Percentiles rank a stretch among this genome's conserved stretches.
Evolutionary conservation across 2,797 vertebrate genomes (phyloP).

Genomic region (Strix occidentalis): DNA sequence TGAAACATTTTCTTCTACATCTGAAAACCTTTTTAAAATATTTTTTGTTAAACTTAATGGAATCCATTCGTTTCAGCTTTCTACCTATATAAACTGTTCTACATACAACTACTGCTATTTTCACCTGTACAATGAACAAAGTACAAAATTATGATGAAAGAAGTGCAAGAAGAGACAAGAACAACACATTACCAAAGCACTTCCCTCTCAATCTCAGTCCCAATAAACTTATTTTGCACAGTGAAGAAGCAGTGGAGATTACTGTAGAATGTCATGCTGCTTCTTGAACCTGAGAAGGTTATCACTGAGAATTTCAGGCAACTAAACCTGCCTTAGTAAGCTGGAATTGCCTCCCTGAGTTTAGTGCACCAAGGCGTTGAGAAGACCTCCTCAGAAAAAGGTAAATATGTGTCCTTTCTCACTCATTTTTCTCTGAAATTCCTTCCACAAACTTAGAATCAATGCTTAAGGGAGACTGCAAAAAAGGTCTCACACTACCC

Average conservation of each 20-base stretch:
- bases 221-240: not conserved
- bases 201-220: not conserved
- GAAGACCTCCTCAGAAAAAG: not conserved
- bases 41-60: not conserved
- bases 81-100: not conserved
- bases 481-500: not conserved
- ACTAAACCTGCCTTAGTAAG: not conserved
- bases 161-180: not conserved
- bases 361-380: not conserved
- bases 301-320: not conserved
- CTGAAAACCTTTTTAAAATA: rapidly evolving
- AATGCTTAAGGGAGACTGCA: not conserved
- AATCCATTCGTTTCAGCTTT: not conserved
- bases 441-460: not conserved
- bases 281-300: not conserved
- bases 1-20: not conserved
- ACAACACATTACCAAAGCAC: not conserved
- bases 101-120: not conserved
- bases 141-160: not conserved
- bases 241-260: not conserved
- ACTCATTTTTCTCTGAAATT: not conserved
- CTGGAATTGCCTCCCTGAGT: not conserved
- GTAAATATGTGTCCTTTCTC: not conserved
- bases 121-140: not conserved
- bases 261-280: not conserved